Base-by-base conservation (phyloP, 2,888 invertebrate species). In the Plemyria rubiginata region DNA sequence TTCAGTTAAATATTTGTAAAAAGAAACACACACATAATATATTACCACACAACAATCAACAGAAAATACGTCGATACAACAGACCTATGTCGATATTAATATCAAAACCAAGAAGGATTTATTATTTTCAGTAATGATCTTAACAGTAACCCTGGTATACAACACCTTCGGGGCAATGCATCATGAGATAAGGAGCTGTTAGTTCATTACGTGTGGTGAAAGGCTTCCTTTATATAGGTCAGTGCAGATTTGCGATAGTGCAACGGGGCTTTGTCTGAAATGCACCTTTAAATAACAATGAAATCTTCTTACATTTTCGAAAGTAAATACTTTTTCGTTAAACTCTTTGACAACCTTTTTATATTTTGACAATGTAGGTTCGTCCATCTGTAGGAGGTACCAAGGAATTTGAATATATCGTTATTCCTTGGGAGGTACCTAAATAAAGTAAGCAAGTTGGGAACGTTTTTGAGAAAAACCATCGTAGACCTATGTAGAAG, bases 241-340 rank as follows among this genome's bases (percentile, higher is more conserved):
- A 29, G 54, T 52, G 56, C 48, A 54, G 71, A 83, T 82, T 64
- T 62, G 54, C 60, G 80, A 83, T 81, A 82, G 48, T 45, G 72
- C 71, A 76, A 72, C 72, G 64, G 70, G 70, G 68, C 74, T 76
- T 83, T 81, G 78, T 82, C 46, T 62, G 40, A 45, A 52, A n/a
- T 32, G 38, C 9, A 55, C 32, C 50, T 50, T 50, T 50, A n/a
- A n/a, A 48, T 29, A 38, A 38, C 36, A 49, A 49, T 29, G 32
- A 49, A 15, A 45, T 16, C 13, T 15, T 7, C 6, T 29, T 45
- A 15, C 15, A 16, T 48, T 48, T 49, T 49, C 8, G 15, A 15
- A 45, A 16, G 4, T 45, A 45, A 16, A 9, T 45, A 9, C n/a
- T 45, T 45, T 45, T 38, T 38, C 3, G 3, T 38, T 11, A 11